phyloP scores from a whole-genome alignment of 2,797 vertebrate species.

The Myiotriccus ornatus region DNA sequence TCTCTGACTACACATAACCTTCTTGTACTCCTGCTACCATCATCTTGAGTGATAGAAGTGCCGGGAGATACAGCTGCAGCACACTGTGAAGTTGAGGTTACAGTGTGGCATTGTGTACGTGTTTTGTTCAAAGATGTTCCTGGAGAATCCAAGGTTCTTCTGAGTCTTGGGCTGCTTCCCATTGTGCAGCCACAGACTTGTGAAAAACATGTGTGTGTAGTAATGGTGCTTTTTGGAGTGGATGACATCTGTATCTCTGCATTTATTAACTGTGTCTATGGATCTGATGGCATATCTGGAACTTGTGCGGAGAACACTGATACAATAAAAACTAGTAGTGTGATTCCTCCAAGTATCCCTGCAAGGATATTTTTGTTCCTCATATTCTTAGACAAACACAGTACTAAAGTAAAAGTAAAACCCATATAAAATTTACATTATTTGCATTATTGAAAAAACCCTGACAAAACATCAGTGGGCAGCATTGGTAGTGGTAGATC shows the following conservation, averaged over 20 bases:
- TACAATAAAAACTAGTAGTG: not conserved
- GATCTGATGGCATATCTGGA: not conserved
- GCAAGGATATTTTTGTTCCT: not conserved
- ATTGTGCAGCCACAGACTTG: not conserved
- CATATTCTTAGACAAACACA: not conserved
- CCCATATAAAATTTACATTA: not conserved
- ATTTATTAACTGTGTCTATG: not conserved
- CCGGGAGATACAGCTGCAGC: not conserved
- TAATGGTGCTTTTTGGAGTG: not conserved
- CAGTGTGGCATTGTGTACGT: accelerated
- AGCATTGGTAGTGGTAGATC: not conserved
- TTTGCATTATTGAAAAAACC: not conserved
- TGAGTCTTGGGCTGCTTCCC: not conserved
- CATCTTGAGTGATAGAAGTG: not conserved
- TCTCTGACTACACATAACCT: not conserved
- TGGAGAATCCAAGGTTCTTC: not conserved
- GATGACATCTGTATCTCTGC: not conserved
- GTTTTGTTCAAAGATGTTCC: not conserved
- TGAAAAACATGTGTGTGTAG: not conserved
- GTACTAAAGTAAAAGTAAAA: not conserved
- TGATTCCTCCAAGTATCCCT: not conserved
- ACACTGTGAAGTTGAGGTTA: not conserved
- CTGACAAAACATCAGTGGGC: not conserved
- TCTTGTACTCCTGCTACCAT: not conserved
- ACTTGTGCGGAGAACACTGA: not conserved